These are phyloP conservation scores for Osedax frankpressi DNA, from an alignment of 2,888 invertebrate genomes.

Conservation along the genomic window DNA sequence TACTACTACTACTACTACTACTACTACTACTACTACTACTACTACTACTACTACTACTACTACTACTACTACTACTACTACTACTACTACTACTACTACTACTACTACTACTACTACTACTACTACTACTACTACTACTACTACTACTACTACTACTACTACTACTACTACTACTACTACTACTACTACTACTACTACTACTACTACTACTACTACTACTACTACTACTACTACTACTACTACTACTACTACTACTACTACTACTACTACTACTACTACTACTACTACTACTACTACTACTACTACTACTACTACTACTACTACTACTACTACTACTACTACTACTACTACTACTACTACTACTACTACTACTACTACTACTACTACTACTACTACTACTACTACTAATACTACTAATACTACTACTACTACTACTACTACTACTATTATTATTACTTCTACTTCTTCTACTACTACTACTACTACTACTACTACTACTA, in stretches of 20 bases:
- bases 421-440: neutral
- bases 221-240: conserved; percentile 15
- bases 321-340: neutral
- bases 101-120: conserved; percentile 8
- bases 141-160: conserved; percentile 10
- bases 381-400: neutral
- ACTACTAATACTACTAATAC: neutral
- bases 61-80: conserved; percentile 6
- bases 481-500: neutral
- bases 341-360: neutral
- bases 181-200: conserved; percentile 14
- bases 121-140: conserved; percentile 13
- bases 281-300: neutral
- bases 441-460: neutral
- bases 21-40: conserved; percentile 12
- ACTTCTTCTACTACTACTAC: neutral
- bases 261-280: neutral
- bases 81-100: conserved; percentile 11
- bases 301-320: neutral
- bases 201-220: conserved; percentile 10
- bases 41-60: conserved; percentile 12
- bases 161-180: conserved; percentile 7
- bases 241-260: conserved; percentile 7
- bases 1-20: conserved; percentile 13
- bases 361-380: neutral